A percentile compares a stretch with the other conserved stretches of the same genome.
These are phyloP conservation scores for Strigops habroptila DNA, from an alignment of 2,113 vertebrate genomes.

Conservation along the genomic window DNA sequence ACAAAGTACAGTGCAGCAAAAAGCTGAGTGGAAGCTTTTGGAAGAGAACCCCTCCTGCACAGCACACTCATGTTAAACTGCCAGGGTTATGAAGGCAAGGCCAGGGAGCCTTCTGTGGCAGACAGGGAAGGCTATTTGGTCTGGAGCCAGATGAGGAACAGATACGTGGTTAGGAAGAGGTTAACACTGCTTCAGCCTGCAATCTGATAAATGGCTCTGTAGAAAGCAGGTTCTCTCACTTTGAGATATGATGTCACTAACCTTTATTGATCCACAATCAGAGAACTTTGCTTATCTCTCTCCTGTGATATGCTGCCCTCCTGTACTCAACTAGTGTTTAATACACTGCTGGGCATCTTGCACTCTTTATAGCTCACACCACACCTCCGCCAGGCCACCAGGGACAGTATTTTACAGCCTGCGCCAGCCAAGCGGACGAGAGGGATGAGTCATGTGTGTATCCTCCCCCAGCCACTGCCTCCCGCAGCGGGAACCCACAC, in stretches of 20 bases:
- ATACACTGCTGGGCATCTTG: conserved; percentile 82
- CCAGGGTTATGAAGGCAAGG: background rate
- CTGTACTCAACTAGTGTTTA: conserved; percentile 90
- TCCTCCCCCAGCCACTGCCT: background rate
- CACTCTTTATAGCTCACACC: conserved; percentile 80
- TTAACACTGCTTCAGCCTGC: conserved; percentile 68
- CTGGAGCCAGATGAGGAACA: background rate
- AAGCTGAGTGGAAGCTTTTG: rapidly evolving
- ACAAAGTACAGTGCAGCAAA: rapidly evolving
- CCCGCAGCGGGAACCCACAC: background rate
- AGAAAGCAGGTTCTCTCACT: conserved; percentile 92
- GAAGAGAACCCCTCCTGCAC: rapidly evolving
- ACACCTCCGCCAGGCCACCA: conserved; percentile 59
- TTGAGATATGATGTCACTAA: conserved; percentile 99
- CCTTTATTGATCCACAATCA: conserved; percentile 96
- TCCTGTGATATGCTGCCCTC: conserved; percentile 90
- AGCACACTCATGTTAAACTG: rapidly evolving
- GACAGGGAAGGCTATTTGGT: background rate
- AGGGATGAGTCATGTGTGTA: rapidly evolving
- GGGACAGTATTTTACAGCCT: conserved; percentile 70
- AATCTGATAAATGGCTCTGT: conserved; percentile 90
- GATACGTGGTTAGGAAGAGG: conserved; percentile 58
- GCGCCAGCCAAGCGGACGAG: background rate
- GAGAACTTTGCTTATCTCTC: conserved; percentile 92
- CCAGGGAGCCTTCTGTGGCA: background rate